Evolutionary conservation across 2,113 vertebrate genomes (phyloP), one percentile per base, ranked within the genome.

Genomic region (Mellivora capensis): DNA sequence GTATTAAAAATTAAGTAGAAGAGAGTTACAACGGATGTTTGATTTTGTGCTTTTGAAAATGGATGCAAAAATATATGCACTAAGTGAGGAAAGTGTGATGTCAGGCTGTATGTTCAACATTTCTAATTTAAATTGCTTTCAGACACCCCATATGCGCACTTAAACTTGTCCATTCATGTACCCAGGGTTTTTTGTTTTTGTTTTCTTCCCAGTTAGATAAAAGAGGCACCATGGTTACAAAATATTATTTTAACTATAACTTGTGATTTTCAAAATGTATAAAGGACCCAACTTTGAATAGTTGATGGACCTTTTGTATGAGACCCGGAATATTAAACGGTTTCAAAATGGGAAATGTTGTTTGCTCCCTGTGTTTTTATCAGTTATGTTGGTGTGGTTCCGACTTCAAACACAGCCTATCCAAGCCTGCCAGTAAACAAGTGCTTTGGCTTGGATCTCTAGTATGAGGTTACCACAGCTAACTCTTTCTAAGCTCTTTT

Each of bases 201-300:
- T 49, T 49, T 42, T 79, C 64, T 87, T 27, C 59, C 59, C 17
- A 37, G 31, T 91, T 82, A 71, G 57, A 61, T 80, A 64, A 82
- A 57, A 97, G 72, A 54, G 61, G 4, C 20, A 37, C n/a, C n/a
- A 31, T 27, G 9, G 4, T 57, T 89, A 74, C 47, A 42, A 62
- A 86, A 74, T 42, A 47, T 12, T 17, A 88, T 82, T 87, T 83
- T 79, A 81, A 31, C 9, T 62, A 0, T 89, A 57, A 96, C 15
- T 77, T 93, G 23, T 74, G 67, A 91, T 76, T 95, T 93, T 86
- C 17, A 52, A 94, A 85, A 93, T 82, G 69, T 29, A 44, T 34
- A 64, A 93, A 71, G 59, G 57, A 79, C 3, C n/a, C 10, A 61
- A 54, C 11, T 93, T 83, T 83, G 29, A 34, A 37, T 9, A 69